Evolutionary conservation across 2,888 invertebrate genomes (phyloP).

Genomic region (Eilema caniola): DNA sequence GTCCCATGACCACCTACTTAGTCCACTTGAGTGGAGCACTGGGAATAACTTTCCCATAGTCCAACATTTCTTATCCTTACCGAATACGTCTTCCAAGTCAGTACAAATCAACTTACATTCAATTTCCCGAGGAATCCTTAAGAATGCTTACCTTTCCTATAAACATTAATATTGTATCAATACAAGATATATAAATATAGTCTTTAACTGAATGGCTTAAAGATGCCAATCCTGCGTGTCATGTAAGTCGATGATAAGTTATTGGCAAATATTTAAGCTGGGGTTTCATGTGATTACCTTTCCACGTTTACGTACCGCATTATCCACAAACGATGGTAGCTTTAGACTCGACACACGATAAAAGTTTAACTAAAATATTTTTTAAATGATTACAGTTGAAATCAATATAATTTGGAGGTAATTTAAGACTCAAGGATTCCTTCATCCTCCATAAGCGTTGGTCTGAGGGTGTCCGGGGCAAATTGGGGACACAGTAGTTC

Average conservation of each 20-base stretch:
- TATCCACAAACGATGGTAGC: neutral
- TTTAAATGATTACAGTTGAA: no score
- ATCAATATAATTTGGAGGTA: no score
- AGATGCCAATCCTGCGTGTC: conserved; percentile 8
- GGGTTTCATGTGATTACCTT: conserved; percentile 5
- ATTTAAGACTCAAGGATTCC: no score
- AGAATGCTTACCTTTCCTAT: conserved; percentile 9
- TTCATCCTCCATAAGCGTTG: no score
- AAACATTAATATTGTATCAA: conserved; percentile 17
- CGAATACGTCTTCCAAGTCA: neutral
- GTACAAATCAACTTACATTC: neutral
- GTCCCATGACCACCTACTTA: no score
- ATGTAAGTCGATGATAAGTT: conserved; percentile 2
- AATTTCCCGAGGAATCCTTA: neutral
- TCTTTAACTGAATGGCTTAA: neutral
- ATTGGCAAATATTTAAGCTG: neutral
- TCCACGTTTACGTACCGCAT: neutral
- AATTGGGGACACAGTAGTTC: no score
- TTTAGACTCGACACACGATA: neutral
- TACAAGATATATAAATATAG: neutral
- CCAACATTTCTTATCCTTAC: neutral
- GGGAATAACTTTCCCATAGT: no score
- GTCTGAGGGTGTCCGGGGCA: no score
- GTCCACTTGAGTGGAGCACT: no score
- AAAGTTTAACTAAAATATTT: neutral